Conservation (phyloP, 2,113 vertebrate species). For the Istiophorus platypterus region DNA sequence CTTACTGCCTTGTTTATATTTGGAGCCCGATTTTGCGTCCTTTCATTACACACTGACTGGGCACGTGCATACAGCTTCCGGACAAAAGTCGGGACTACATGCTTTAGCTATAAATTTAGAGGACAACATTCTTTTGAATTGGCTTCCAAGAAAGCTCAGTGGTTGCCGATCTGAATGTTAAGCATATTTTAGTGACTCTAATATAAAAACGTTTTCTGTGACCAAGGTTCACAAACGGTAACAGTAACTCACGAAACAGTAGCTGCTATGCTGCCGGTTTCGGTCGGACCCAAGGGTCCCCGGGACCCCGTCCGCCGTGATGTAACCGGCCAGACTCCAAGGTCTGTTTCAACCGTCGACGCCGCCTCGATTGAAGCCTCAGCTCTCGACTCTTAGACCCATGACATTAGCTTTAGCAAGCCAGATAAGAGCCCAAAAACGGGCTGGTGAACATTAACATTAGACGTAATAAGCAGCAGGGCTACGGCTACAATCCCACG, state of each 20-base stretch:
- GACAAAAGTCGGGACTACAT: constrained; percentile 41
- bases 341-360: not conserved
- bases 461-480: not conserved
- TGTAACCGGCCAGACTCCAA: not conserved
- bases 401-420: not conserved
- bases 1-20: constrained; percentile 69
- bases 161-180: constrained; percentile 31
- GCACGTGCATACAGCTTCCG: constrained; percentile 40
- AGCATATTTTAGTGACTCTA: constrained; percentile 38
- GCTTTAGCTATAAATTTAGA: constrained; percentile 51
- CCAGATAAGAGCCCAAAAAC: not conserved
- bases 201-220: constrained; percentile 21
- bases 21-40: constrained; percentile 62
- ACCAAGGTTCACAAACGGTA: not conserved
- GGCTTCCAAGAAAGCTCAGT: constrained; percentile 36
- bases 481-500: not conserved
- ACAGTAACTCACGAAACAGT: not conserved
- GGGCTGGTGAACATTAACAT: not conserved
- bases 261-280: not conserved
- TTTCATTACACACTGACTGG: constrained; percentile 75
- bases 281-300: not conserved
- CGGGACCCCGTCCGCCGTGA: not conserved
- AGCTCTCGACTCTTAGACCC: not conserved
- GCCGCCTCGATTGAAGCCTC: not conserved
- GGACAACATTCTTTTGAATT: constrained; percentile 19